Evolutionary conservation across 2,888 invertebrate species (phyloP), one percentile per base, ranked within the genome.

Genomic region (Griposia aprilina): DNA sequence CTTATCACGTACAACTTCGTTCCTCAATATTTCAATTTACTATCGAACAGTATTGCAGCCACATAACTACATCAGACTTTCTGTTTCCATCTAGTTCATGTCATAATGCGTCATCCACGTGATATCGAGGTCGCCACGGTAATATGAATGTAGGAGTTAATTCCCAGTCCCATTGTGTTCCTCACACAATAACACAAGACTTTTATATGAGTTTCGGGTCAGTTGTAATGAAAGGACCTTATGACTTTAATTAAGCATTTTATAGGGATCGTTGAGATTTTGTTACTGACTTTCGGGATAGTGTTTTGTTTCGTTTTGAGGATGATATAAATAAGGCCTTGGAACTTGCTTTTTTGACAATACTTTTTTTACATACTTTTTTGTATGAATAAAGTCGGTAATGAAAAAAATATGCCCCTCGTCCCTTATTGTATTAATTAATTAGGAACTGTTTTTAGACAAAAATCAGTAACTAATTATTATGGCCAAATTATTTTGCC

Each of bases 61-160:
- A 74, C 26, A 7, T 15, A 48, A 45, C 50, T 17, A 69, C 62
- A 62, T 13, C 65, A 59, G 66, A 26, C 41, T 67, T 75, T 79
- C 83, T 79, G 60, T 67, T 45, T 48, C 62, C 20, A 79, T 70
- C 63, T 70, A 70, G 55, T 30, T 67, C 69, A 78, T 79, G 80
- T 67, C 73, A 74, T 76, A 72, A 80, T 80, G 70, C 80, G 82
- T 80, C 85, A 84, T 70, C 76, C 80, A 78, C 60, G 73, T 84
- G 65, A 81, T 82, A 89, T 86, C 67, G 82, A 81, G 88, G 87
- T 83, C 87, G 65, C 77, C 68, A 74, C 80, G 72, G 75, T 78
- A 67, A 81, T 86, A 82, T 86, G 81, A 84, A 78, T 81, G 81
- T 84, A 78, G 63, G 70, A 84, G 78, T 81, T 88, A 89, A 89